These are phyloP conservation scores for Ctenosaura bakeri DNA, from an alignment of 2,797 vertebrate genomes.

Conservation along the genomic window DNA sequence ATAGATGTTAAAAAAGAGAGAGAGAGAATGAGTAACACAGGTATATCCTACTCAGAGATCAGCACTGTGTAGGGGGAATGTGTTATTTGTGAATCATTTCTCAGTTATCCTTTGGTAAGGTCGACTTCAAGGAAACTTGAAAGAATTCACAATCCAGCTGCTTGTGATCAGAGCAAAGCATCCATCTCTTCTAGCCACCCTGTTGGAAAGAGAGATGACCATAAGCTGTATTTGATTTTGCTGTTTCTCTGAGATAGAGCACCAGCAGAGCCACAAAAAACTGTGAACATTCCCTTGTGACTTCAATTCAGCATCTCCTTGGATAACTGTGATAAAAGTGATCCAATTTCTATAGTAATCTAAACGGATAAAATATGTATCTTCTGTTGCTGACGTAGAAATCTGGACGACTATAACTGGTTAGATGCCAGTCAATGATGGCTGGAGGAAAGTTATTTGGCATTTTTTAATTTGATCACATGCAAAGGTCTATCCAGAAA, in stretches of 20 bases:
- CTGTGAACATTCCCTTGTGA: slow-evolving; percentile 4
- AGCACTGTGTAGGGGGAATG: background rate
- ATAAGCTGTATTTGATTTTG: slow-evolving; percentile 25
- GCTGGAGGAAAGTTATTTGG: background rate
- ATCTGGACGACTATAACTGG: background rate
- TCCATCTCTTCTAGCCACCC: background rate
- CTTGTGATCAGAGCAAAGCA: background rate
- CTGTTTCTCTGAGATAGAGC: background rate
- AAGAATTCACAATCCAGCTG: slow-evolving; percentile 1
- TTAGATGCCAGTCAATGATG: background rate
- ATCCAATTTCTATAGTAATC: slow-evolving; percentile 5
- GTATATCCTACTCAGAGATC: background rate
- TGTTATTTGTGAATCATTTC: background rate
- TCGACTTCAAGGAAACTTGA: background rate
- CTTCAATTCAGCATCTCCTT: slow-evolving; percentile 36
- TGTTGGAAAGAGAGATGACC: slow-evolving; percentile 2
- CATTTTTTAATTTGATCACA: background rate
- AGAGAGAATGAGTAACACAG: background rate
- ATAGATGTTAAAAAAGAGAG: background rate
- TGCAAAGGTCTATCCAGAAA: background rate
- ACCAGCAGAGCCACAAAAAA: slow-evolving; percentile 25
- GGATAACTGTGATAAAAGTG: slow-evolving; percentile 6
- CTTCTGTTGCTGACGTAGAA: slow-evolving; percentile 33
- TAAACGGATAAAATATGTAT: slow-evolving; percentile 5
- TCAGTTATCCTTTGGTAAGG: background rate